Percentiles rank a stretch among this genome's conserved stretches.
These are phyloP conservation scores for Cataglyphis livida DNA, from an alignment of 2,888 invertebrate genomes.

Conservation along the genomic window DNA sequence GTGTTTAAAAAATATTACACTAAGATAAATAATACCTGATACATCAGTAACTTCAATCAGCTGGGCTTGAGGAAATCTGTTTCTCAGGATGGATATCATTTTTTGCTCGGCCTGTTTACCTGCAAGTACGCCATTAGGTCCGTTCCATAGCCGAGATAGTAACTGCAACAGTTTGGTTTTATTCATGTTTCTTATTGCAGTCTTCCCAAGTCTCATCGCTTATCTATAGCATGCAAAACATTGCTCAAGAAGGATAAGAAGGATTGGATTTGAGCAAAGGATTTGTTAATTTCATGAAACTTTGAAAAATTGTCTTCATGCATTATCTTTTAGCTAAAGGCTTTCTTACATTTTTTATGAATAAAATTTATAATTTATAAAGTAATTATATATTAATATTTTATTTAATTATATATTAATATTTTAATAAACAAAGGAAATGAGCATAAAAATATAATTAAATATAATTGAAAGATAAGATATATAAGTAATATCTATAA, in stretches of 20 bases:
- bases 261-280: neutral
- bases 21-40: constrained; percentile 85
- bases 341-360: neutral
- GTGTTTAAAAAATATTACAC: neutral
- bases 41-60: constrained; percentile 90
- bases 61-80: constrained; percentile 88
- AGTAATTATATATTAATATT: neutral
- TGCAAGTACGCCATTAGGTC: constrained; percentile 78
- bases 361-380: neutral
- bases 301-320: neutral
- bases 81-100: constrained; percentile 85
- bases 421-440: neutral
- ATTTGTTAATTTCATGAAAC: constrained; percentile 3
- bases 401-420: neutral
- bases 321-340: no score
- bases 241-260: neutral
- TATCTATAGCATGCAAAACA: constrained; percentile 39
- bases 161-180: constrained; percentile 84
- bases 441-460: neutral
- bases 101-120: constrained; percentile 84
- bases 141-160: constrained; percentile 83
- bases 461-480: neutral
- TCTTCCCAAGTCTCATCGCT: constrained; percentile 15
- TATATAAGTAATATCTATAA: neutral
- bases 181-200: constrained; percentile 77